A percentile compares a stretch with the other conserved stretches of the same genome.
Conservation (phyloP, 2,113 vertebrate genomes). For the Cheilinus undulatus region DNA sequence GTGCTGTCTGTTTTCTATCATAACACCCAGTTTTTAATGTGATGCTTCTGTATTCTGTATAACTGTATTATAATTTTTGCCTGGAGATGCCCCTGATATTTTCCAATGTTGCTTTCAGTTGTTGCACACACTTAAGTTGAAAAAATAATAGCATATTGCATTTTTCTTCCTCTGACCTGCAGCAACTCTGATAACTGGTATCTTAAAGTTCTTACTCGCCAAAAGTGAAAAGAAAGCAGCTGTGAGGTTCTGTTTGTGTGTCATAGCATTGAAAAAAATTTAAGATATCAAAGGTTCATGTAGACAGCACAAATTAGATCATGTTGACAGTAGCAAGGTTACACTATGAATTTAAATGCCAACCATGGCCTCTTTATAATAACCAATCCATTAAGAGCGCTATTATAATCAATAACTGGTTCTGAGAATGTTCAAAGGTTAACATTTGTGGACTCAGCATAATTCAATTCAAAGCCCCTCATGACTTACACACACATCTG, state of each 20-base stretch:
- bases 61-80: no score
- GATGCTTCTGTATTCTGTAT: constrained; percentile 40
- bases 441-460: background rate
- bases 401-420: constrained; percentile 31
- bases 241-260: constrained; percentile 16
- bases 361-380: constrained; percentile 1
- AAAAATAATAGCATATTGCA: background rate
- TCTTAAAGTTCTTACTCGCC: constrained; percentile 10
- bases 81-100: background rate
- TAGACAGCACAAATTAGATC: constrained; percentile 22
- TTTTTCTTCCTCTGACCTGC: background rate
- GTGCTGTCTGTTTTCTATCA: constrained; percentile 8
- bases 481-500: constrained; percentile 98
- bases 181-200: constrained; percentile 10
- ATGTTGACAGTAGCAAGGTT: constrained; percentile 12
- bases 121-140: constrained; percentile 16
- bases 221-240: constrained; percentile 15
- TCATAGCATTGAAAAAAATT: background rate
- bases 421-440: background rate
- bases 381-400: background rate
- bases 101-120: constrained; percentile 5
- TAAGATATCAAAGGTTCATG: constrained; percentile 6
- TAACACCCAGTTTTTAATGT: constrained; percentile 28
- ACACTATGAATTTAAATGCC: constrained; percentile 10
- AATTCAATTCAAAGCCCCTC: constrained; percentile 19